Evolutionary conservation across 2,113 vertebrate genomes (phyloP).

Genomic region (Sinocyclocheilus grahami): DNA sequence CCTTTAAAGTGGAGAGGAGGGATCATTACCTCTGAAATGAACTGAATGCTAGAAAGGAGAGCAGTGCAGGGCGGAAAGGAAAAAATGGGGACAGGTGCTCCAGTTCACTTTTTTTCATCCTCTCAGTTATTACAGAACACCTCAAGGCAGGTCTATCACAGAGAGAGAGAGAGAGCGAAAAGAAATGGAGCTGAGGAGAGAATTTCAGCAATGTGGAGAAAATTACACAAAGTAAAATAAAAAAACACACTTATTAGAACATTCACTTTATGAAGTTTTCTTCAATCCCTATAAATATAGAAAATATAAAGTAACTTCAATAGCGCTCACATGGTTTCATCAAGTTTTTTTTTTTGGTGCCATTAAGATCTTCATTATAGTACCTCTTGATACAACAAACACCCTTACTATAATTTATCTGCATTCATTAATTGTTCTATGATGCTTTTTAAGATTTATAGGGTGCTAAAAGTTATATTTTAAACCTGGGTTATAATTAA

Average conservation of each 20-base stretch:
- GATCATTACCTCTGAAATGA: conserved; percentile 59
- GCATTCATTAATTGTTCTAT: background rate
- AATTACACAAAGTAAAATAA: background rate
- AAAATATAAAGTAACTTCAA: background rate
- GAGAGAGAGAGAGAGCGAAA: background rate
- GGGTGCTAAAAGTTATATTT: background rate
- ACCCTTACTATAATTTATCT: background rate
- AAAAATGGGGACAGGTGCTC: conserved; percentile 23
- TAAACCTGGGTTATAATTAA: no score
- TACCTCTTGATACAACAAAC: background rate
- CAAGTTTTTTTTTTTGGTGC: background rate
- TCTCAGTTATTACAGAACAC: conserved; percentile 30
- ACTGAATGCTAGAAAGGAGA: conserved; percentile 48
- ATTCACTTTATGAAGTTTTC: background rate
- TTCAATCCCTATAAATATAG: background rate
- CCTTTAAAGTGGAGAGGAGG: conserved; percentile 52
- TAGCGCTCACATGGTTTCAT: background rate
- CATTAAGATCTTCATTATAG: background rate
- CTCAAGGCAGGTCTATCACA: conserved; percentile 18
- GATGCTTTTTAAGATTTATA: background rate
- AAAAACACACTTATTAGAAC: conserved; percentile 11
- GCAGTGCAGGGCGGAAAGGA: background rate
- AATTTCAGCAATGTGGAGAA: background rate
- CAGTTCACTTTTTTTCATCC: conserved; percentile 16
- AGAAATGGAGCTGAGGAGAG: conserved; percentile 9